phyloP scores from a whole-genome alignment of 1,140 invertebrate species.

The Pollicipes pollicipes region DNA sequence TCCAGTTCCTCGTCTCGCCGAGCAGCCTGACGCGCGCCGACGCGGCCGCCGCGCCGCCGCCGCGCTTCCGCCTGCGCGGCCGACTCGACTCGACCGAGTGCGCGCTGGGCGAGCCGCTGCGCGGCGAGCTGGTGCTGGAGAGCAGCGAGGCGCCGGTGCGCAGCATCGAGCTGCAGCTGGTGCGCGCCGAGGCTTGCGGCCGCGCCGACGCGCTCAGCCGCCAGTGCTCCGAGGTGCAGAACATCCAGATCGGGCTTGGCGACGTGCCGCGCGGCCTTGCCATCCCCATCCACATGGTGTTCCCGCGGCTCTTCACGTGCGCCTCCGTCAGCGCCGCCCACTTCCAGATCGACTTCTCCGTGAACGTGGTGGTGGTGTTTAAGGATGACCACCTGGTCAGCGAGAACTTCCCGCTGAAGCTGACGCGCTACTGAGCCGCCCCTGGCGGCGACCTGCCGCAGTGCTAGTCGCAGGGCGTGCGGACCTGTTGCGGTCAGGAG shows the following conservation, averaged over 20 bases:
- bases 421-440: conserved; percentile 30
- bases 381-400: conserved; percentile 83
- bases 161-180: conserved; percentile 84
- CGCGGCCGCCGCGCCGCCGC: conserved; percentile 48
- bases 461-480: too few relatives aligned
- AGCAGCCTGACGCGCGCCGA: conserved; percentile 45
- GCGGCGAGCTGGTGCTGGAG: conserved; percentile 62
- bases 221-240: conserved; percentile 63
- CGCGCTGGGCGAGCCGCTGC: conserved; percentile 67
- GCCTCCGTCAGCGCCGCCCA: conserved; percentile 74
- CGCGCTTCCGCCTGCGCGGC: conserved; percentile 64
- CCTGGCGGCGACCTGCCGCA: too few relatives aligned
- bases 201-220: conserved; percentile 68
- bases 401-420: conserved; percentile 84
- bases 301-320: conserved; percentile 87
- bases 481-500: too few relatives aligned
- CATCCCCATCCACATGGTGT: conserved; percentile 88
- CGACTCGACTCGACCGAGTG: conserved; percentile 62
- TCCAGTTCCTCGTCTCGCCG: conserved; percentile 58
- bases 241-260: conserved; percentile 90
- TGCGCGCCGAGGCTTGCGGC: conserved; percentile 87
- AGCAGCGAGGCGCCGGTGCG: conserved; percentile 61
- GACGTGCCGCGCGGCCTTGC: conserved; percentile 59
- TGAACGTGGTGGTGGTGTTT: conserved; percentile 84
- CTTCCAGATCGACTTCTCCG: conserved; percentile 95